phyloP scores from a whole-genome alignment of 2,888 invertebrate genomes.

The Dryadula phaetusa region DNA sequence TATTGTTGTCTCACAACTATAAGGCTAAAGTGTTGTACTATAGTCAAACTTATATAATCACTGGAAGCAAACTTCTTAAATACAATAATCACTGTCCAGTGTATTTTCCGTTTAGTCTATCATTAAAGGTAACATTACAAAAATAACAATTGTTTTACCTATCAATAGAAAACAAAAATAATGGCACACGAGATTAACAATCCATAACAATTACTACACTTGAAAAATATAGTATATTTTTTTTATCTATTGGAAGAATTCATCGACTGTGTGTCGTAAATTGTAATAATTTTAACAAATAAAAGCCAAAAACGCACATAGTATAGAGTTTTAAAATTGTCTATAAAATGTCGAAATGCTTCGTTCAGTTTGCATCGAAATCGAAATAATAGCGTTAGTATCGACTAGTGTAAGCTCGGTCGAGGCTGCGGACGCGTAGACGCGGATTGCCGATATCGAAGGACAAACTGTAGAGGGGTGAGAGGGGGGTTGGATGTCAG shows the following conservation, averaged over 20 bases:
- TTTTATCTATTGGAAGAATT: conserved; percentile 22
- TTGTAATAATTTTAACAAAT: conserved; percentile 20
- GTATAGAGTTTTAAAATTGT: conserved; percentile 29
- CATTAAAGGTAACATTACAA: conserved; percentile 48
- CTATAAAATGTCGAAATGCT: conserved; percentile 30
- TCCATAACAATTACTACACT: conserved; percentile 23
- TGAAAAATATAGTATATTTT: conserved; percentile 30
- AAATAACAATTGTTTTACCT: conserved; percentile 52
- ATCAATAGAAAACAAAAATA: conserved; percentile 55
- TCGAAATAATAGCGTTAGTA: conserved; percentile 38
- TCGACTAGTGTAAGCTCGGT: conserved; percentile 62
- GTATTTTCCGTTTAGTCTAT: conserved; percentile 46
- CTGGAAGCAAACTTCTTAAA: conserved; percentile 41
- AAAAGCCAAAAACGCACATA: conserved; percentile 5
- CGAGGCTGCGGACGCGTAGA: conserved; percentile 69
- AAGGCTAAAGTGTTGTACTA: conserved; percentile 80
- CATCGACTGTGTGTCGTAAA: not conserved
- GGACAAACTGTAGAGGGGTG: conserved; percentile 60
- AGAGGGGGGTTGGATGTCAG: conserved; percentile 69
- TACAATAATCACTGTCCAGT: conserved; percentile 46
- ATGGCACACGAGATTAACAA: conserved; percentile 65
- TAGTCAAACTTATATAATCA: conserved; percentile 56
- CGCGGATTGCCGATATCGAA: conserved; percentile 55
- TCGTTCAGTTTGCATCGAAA: conserved; percentile 30
- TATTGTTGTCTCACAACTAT: conserved; percentile 41